Percentiles rank a stretch among this genome's conserved stretches.
These are phyloP conservation scores for Nymphalis urticae DNA, from an alignment of 2,888 invertebrate species.

Conservation along the genomic window DNA sequence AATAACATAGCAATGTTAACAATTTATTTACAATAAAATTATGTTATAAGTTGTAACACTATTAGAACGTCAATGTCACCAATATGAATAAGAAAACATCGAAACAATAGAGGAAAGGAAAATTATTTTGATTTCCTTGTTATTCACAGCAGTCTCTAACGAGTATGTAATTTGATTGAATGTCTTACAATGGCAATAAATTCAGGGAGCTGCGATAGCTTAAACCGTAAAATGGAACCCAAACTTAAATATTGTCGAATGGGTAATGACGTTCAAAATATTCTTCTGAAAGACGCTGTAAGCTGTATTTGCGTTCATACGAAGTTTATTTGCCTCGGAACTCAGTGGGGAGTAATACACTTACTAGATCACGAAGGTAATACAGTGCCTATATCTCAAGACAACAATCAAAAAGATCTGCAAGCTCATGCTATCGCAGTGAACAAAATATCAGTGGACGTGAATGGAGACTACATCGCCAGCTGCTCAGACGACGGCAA, in stretches of 20 bases:
- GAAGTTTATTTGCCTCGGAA: slow-evolving; percentile 96
- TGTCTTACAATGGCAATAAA: slow-evolving; percentile 62
- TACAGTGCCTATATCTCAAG: slow-evolving; percentile 79
- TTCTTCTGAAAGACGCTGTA: slow-evolving; percentile 90
- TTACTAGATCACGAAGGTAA: slow-evolving; percentile 96
- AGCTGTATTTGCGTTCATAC: slow-evolving; percentile 96
- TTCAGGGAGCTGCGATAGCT: slow-evolving; percentile 69
- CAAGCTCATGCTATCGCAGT: slow-evolving; percentile 94
- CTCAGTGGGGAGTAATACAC: slow-evolving; percentile 94
- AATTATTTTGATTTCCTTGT: slow-evolving; percentile 11
- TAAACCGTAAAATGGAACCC: slow-evolving; percentile 85
- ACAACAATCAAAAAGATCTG: slow-evolving; percentile 85
- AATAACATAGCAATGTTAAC: no score
- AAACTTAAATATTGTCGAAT: slow-evolving; percentile 95
- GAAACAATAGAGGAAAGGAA: slow-evolving; percentile 31
- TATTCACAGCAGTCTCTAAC: neutral
- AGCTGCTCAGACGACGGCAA: slow-evolving; percentile 96
- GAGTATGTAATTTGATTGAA: slow-evolving; percentile 29
- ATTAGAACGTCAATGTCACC: slow-evolving; percentile 7
- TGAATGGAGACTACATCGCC: slow-evolving; percentile 95
- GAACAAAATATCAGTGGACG: slow-evolving; percentile 96
- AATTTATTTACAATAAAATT: neutral
- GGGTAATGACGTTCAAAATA: slow-evolving; percentile 91
- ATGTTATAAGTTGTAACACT: neutral
- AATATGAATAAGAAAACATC: slow-evolving; percentile 13